Evolutionary conservation across 2,888 invertebrate genomes (phyloP).

Genomic region (Dione juno): DNA sequence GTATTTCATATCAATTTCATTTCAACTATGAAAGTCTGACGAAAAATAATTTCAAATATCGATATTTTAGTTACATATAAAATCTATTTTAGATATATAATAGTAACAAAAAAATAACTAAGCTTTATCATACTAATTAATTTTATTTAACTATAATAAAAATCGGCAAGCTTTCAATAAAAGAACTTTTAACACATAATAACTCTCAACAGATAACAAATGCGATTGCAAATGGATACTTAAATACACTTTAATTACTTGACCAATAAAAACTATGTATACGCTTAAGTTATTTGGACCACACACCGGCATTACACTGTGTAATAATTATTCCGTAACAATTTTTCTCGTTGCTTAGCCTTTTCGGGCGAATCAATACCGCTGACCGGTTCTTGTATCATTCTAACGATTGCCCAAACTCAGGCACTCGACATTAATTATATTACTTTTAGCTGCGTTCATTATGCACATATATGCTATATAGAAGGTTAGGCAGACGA

Average conservation of each 20-base stretch:
- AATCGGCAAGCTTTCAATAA: not conserved
- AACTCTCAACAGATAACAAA: not conserved
- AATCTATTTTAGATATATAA: too few species aligned
- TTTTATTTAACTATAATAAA: not conserved
- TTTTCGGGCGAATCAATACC: constrained; percentile 44
- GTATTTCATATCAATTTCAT: too few species aligned
- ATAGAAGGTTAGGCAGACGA: not conserved
- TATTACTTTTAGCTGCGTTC: not conserved
- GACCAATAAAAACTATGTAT: constrained; percentile 51
- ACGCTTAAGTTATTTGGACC: constrained; percentile 55
- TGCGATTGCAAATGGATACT: constrained; percentile 3
- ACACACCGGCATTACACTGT: constrained; percentile 50
- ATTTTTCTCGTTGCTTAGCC: constrained; percentile 51
- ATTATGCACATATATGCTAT: constrained; percentile 1
- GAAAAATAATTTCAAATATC: too few species aligned
- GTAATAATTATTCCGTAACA: constrained; percentile 46
- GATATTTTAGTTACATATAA: too few species aligned
- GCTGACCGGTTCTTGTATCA: constrained; percentile 33
- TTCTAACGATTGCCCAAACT: constrained; percentile 21
- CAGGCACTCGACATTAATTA: constrained; percentile 4
- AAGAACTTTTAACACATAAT: not conserved
- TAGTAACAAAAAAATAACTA: too few species aligned
- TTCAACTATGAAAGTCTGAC: too few species aligned
- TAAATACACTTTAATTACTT: constrained; percentile 29
- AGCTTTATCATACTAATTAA: not conserved